Evolutionary conservation across 2,888 invertebrate species (phyloP).

Genomic region (Cheilosia grossa): DNA sequence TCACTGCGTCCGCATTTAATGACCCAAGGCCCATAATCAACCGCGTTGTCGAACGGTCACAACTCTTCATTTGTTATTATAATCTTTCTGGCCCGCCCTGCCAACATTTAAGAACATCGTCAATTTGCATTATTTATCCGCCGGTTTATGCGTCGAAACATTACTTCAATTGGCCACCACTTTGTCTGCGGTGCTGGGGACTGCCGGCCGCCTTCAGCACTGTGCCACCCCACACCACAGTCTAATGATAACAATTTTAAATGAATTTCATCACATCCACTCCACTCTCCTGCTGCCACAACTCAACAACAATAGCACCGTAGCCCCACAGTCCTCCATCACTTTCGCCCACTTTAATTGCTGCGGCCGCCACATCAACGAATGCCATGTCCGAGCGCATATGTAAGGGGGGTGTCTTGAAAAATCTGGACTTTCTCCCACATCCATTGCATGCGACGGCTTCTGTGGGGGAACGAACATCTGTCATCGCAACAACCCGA

Average conservation of each 20-base stretch:
- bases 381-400: conserved; percentile 27
- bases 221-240: conserved; percentile 11
- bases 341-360: conserved; percentile 71
- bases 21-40: conserved; percentile 47
- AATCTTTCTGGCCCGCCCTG: conserved; percentile 60
- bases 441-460: conserved; percentile 62
- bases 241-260: conserved; percentile 70
- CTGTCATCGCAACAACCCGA: conserved; percentile 44
- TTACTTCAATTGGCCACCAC: conserved; percentile 66
- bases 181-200: background rate
- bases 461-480: conserved; percentile 66
- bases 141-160: conserved; percentile 71
- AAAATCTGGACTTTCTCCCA: conserved; percentile 73
- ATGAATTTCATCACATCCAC: conserved; percentile 72
- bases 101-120: conserved; percentile 69
- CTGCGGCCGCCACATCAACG: conserved; percentile 23
- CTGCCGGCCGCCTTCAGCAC: background rate
- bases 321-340: conserved; percentile 20
- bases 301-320: conserved; percentile 46
- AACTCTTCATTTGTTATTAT: conserved; percentile 72
- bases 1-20: conserved; percentile 58
- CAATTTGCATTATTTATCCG: conserved; percentile 72
- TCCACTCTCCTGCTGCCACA: conserved; percentile 9
- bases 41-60: conserved; percentile 25
- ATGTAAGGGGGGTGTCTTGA: conserved; percentile 6